These are phyloP conservation scores for Drosophila paulistorum DNA, from an alignment of 1,140 invertebrate genomes.

Conservation along the genomic window DNA sequence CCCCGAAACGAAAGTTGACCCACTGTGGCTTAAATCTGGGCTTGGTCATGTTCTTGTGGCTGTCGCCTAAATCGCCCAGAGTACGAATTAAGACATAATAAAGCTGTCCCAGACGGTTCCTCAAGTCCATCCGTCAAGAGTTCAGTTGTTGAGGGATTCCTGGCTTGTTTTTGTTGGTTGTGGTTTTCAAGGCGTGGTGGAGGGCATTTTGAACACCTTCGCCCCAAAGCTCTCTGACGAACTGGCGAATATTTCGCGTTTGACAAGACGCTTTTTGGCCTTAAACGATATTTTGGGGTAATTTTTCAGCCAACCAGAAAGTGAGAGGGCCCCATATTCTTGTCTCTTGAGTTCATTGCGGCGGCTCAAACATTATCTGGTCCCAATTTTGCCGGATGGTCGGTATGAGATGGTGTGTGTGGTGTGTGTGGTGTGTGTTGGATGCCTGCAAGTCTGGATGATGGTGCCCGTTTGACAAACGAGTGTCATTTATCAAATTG, in stretches of 20 bases:
- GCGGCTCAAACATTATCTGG: not conserved
- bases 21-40: slow-evolving; percentile 45
- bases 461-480: slow-evolving; percentile 72
- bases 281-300: slow-evolving; percentile 47
- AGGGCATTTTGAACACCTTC: slow-evolving; percentile 61
- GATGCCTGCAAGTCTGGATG: not conserved
- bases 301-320: slow-evolving; percentile 32
- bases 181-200: slow-evolving; percentile 24
- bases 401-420: not conserved
- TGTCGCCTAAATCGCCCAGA: slow-evolving; percentile 57
- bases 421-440: no score
- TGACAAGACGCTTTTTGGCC: slow-evolving; percentile 47
- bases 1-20: slow-evolving; percentile 73
- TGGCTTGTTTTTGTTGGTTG: not conserved
- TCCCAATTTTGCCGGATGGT: not conserved
- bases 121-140: slow-evolving; percentile 65
- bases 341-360: not conserved
- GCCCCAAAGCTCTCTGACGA: slow-evolving; percentile 40
- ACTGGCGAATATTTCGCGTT: slow-evolving; percentile 26
- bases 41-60: slow-evolving; percentile 24
- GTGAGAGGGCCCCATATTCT: slow-evolving; percentile 13
- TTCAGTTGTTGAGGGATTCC: slow-evolving; percentile 30
- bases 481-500: slow-evolving; percentile 82
- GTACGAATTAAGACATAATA: slow-evolving; percentile 82
- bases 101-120: slow-evolving; percentile 58